A percentile compares a stretch with the other conserved stretches of the same genome.
Evolutionary conservation across 1,140 invertebrate genomes (phyloP).

Genomic region (Papilio polyxenes): DNA sequence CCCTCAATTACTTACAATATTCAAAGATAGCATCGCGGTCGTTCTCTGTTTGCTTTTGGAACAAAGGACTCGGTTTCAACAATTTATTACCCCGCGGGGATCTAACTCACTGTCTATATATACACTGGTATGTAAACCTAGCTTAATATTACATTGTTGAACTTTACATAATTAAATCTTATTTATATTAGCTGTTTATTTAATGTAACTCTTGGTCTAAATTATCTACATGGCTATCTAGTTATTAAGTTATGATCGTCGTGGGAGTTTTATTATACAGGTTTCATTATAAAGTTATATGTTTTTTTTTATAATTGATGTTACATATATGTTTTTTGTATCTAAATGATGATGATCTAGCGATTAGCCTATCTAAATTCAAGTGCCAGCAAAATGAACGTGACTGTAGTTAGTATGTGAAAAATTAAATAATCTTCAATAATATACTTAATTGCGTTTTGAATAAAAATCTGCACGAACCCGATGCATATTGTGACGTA

Average conservation of each 20-base stretch:
- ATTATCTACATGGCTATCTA: background rate
- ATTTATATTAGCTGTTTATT: background rate
- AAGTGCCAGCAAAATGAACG: no score
- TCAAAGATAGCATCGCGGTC: background rate
- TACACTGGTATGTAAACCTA: background rate
- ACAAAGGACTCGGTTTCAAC: background rate
- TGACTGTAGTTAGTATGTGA: no score
- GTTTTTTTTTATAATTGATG: no score
- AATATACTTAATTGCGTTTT: no score
- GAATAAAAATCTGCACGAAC: no score
- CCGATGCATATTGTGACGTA: no score
- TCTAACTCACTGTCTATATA: background rate
- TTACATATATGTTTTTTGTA: no score
- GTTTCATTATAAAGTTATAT: background rate
- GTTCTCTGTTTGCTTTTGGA: background rate
- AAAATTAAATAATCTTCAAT: no score
- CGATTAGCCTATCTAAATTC: no score
- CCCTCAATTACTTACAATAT: background rate
- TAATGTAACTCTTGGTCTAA: background rate
- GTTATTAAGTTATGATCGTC: background rate
- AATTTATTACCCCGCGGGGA: constrained; percentile 16
- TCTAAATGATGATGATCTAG: no score
- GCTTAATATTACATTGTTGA: background rate
- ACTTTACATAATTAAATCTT: constrained; percentile 11
- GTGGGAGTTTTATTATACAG: background rate